Base-by-base conservation (phyloP, 2,113 vertebrate species). In the Benitochromis conjunctus region DNA sequence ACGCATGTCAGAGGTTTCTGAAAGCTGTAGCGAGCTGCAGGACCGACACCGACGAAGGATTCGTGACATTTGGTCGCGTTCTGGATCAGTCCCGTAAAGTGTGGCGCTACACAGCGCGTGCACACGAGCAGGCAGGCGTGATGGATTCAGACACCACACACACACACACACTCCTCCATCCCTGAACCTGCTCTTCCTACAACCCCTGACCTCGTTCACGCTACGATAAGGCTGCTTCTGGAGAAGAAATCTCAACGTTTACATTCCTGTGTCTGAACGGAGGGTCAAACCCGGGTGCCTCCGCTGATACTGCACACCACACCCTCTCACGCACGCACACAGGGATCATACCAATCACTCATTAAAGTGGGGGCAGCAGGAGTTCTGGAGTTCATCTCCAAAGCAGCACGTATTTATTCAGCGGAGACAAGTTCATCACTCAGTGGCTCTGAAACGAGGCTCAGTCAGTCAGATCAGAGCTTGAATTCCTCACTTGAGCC, bases 191-290 rank as follows among this genome's bases (percentile, higher is more conserved):
- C 77, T 83, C 54, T 43, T 66, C 54, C 71, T 57, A 29, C 3
- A 4, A 91, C 91, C 69, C 24, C 46, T 76, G 69, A 76, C 69
- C 69, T n/a, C 16, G 16, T n/a, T 76, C 69, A 76, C 18, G 16
- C 46, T 31, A 76, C 1, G 69, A 76, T 76, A 76, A 76, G 26
- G 16, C 69, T 51, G 69, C 69, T 76, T 82, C 87, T 91, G 89
- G 76, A 60, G 87, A 89, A 91, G 92, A 92, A 66, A 57, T 91
- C 89, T 91, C 92, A 82, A 2, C 29, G 57, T 93, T 92, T 93
- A 93, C 92, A 93, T 92, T 93, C 91, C 86, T 79, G 18, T 26
- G 77, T 60, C 64, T 86, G 79, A 85, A 79, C 66, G 7, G 55
- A 80, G 43, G 91, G 91, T 92, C 82, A 79, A 46, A 78, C 79